Base-by-base conservation (phyloP, 1,140 invertebrate genomes). In the Anastrepha ludens region DNA sequence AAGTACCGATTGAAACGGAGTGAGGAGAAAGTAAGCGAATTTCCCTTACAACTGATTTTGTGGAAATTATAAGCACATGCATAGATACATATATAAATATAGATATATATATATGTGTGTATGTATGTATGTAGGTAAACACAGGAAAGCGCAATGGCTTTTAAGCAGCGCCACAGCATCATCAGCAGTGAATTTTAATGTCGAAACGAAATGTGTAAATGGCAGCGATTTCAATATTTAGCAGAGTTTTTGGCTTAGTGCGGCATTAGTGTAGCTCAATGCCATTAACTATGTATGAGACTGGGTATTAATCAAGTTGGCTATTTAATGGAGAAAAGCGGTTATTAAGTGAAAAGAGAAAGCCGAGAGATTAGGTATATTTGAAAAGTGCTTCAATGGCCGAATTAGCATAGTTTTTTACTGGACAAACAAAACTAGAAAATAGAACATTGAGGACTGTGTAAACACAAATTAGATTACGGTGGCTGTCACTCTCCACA, bases 151-250 rank as follows among this genome's bases (percentile, higher is more conserved):
- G 44, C 47, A 8, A 50, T 55, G 74, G n/a, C 74, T 81, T 81
- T 81, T 81, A 55, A 81, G 6, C 44, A n/a, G 17, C 44, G 3
- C 74, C 41, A 17, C 67, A 39, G 67, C 74, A 81, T 50, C 74
- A 50, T 55, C 44, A 55, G 74, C 74, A 55, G 74, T 81, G 74
- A 81, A 81, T 81, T 55, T 81, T 81, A 81, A 81, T 81, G 74
- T 81, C 74, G 74, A 20, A 55, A 55, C 55, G 74, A 81, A 81
- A 50, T 81, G 74, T 81, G 74, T 55, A 81, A 81, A 81, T 58
- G 74, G 55, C 74, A 81, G 74, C 74, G 74, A 20, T 50, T 58
- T 44, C 47, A n/a, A 81, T 50, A 81, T 81, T 81, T 81, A 81
- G 74, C 47, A 81, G 47, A 55, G 44, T 55, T 55, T 55, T 55